Base-by-base conservation (phyloP, 1,140 invertebrate genomes). In the Agrypnia vestita region DNA sequence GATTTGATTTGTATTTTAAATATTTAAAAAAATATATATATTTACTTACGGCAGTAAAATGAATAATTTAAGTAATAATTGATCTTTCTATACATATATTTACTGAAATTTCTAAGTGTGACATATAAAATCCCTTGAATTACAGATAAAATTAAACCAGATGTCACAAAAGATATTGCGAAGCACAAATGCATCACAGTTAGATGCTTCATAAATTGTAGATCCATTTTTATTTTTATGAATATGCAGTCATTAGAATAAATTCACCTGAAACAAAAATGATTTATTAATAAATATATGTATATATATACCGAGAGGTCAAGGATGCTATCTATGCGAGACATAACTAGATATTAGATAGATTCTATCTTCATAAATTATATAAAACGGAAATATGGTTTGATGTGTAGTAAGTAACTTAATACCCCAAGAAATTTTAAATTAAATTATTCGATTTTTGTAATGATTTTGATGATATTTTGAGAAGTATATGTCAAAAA, bases 61-160 rank as follows among this genome's bases (percentile, higher is more conserved):
- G 94, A 94, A 86, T 97, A 98, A 81, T 94, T 95, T 76, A 98
- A 89, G 89, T 97, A 97, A 87, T 97, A 97, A 89, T 97, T 97
- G 64, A 98, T 92, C 89, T 96, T 95, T 85, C 97, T 93, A 87
- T 96, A 98, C 49, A 95, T 88, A 83, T 88, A 86, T 87, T 93
- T 94, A 85, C 93, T 95, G 83, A 95, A 91, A 21, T 94, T 94
- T 85, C 93, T 93, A 44, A 98, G 84, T 77, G 91, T 90, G 84
- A 95, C 87, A 87, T 94, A 97, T 85, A 97, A 90, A 84, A 95
- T 84, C 79, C 91, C 91, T 90, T 97, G 96, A 82, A 94, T 86
- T 78, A 96, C 89, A 91, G 97, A 98, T 71, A 98, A 92, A 82
- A 97, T 92, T 77, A 99, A 86, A 69, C 97, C 97, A 71, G 96